Evolutionary conservation across 2,113 vertebrate genomes (phyloP).

Genomic region (Leucopsar rothschildi): DNA sequence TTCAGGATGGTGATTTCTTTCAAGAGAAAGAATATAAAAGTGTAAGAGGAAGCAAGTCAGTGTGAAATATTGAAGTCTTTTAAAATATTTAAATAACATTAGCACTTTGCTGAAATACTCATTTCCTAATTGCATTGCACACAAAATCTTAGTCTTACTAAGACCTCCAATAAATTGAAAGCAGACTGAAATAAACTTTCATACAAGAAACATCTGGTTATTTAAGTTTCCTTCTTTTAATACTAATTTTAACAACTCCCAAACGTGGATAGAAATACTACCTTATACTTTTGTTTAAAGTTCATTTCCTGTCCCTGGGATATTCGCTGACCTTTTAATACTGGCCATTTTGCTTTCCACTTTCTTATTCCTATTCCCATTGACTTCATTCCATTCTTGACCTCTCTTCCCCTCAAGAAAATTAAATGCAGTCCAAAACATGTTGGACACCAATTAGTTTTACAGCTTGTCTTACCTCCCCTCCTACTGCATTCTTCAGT

Average conservation of each 20-base stretch:
- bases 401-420: conserved; percentile 78
- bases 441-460: conserved; percentile 76
- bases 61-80: conserved; percentile 23
- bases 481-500: conserved; percentile 64
- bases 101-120: conserved; percentile 56
- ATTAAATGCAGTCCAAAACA: conserved; percentile 76
- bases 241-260: conserved; percentile 72
- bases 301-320: conserved; percentile 80
- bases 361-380: conserved; percentile 73
- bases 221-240: conserved; percentile 64
- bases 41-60: conserved; percentile 38
- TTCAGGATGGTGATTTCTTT: conserved; percentile 1
- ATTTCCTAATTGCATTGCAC: conserved; percentile 50
- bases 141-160: conserved; percentile 31
- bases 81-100: conserved; percentile 62
- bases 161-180: conserved; percentile 64
- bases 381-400: conserved; percentile 82
- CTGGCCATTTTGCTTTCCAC: conserved; percentile 69
- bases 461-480: conserved; percentile 66
- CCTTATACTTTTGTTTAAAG: conserved; percentile 75
- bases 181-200: conserved; percentile 50
- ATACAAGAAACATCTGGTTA: conserved; percentile 62
- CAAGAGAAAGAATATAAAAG: conserved; percentile 15
- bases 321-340: conserved; percentile 71
- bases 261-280: conserved; percentile 69